These are phyloP conservation scores for Pegoplata infirma DNA, from an alignment of 2,888 invertebrate genomes.

Conservation along the genomic window DNA sequence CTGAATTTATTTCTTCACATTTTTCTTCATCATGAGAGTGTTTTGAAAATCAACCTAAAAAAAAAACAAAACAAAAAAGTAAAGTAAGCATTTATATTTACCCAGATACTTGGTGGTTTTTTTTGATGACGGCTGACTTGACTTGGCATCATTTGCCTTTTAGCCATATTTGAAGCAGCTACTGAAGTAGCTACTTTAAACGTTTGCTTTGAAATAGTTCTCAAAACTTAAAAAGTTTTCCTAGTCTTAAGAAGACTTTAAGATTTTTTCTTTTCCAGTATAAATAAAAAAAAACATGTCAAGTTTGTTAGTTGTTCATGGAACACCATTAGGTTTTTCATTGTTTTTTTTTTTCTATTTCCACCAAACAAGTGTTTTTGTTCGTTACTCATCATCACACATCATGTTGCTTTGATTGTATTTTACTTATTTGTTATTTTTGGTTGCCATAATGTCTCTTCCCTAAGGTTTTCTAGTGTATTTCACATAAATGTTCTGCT, in stretches of 20 bases:
- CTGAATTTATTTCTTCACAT: conserved; percentile 68
- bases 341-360: neutral
- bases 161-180: conserved; percentile 67
- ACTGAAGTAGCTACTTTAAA: conserved; percentile 74
- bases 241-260: too few species aligned
- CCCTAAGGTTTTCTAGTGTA: conserved; percentile 8
- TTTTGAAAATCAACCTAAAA: too few species aligned
- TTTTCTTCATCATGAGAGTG: conserved; percentile 61
- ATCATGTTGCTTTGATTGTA: conserved; percentile 29
- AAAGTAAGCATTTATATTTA: conserved; percentile 53
- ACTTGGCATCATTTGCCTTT: conserved; percentile 56
- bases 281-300: conserved; percentile 59
- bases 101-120: conserved; percentile 53
- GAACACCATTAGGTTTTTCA: conserved; percentile 22
- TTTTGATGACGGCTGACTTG: conserved; percentile 39
- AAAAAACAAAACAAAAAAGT: too few species aligned
- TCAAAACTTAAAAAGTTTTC: too few species aligned
- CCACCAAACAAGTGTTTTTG: conserved; percentile 50
- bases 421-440: neutral
- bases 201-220: conserved; percentile 64
- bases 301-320: conserved; percentile 39
- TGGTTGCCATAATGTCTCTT: conserved; percentile 53
- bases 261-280: too few species aligned
- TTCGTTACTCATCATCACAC: conserved; percentile 48
- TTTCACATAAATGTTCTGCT: conserved; percentile 41